Evolutionary conservation across 2,797 vertebrate genomes (phyloP).

Genomic region (Hippoglossus hippoglossus): DNA sequence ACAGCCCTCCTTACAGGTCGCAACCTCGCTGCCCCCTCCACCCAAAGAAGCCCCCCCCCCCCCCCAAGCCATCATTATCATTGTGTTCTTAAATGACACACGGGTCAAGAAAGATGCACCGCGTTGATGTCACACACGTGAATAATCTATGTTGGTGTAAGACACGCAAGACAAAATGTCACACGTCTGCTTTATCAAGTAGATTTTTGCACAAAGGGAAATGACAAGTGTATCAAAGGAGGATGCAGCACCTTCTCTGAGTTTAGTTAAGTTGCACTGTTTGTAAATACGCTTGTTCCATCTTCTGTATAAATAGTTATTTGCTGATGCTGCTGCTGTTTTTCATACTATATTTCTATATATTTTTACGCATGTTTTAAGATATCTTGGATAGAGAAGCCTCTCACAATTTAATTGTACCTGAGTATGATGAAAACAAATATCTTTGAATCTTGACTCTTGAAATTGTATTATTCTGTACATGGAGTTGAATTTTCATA

Average conservation of each 20-base stretch:
- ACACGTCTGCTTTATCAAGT: constrained; percentile 19
- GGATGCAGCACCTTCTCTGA: neutral
- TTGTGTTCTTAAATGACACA: constrained; percentile 71
- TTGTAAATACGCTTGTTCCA: no score
- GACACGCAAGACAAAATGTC: constrained; percentile 47
- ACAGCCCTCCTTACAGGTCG: constrained; percentile 76
- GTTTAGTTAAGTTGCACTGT: neutral
- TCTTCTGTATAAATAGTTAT: no score
- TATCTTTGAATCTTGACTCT: no score
- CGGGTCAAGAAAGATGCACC: constrained; percentile 69
- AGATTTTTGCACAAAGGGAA: constrained; percentile 15
- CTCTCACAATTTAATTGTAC: no score
- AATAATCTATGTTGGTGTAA: constrained; percentile 57
- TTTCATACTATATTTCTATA: no score
- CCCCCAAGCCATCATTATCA: constrained; percentile 61
- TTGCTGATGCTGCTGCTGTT: no score
- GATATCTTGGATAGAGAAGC: no score
- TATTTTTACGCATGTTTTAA: no score
- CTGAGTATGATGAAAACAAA: no score
- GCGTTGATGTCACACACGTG: constrained; percentile 62
- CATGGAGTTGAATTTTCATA: constrained; percentile 3
- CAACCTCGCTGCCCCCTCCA: constrained; percentile 74
- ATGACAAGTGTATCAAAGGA: neutral
- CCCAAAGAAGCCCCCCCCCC: constrained; percentile 30
- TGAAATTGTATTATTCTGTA: neutral